Base-by-base conservation (phyloP, 2,888 invertebrate genomes). In the Rhodophaea formosa region DNA sequence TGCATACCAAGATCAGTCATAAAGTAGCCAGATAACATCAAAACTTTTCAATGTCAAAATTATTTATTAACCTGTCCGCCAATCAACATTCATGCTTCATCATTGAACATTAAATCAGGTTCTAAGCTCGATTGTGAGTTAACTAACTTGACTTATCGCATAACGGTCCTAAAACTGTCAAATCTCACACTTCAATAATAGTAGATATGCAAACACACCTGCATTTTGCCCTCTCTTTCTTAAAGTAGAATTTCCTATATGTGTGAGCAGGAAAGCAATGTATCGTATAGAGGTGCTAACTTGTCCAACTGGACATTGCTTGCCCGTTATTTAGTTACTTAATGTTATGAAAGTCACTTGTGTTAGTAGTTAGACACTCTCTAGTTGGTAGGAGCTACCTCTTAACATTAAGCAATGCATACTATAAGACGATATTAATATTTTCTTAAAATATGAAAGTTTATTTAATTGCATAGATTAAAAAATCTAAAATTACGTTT, bases 101-200 rank as follows among this genome's bases (percentile, higher is more conserved):
- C 35, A 35, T 39, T 39, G 39, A 39, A 39, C 12, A n/a, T 39
- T n/a, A 2, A 39, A 39, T 39, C 39, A 39, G 10, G 12, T 16
- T 23, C 17, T 46, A 23, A 46, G 23, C 46, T 10, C 23, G 7
- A n/a, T 39, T 39, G 39, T 39, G 12, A 23, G 46, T 12, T 46
- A 46, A 53, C 39, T 16, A 39, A 42, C 45, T 45, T 55, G 29
- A 45, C 53, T 32, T 55, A 46, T 23, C 42, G 23, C 49, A 42
- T 57, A 46, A 46, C 62, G 65, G 60, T 77, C 75, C 72, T 75
- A 70, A 69, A 71, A 72, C 75, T 72, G 84, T 81, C 79, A 78
- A 77, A 84, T 75, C 75, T 84, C 76, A 68, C 85, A 86, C 85
- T 74, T 76, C 72, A 70, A 74, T 79, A 73, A 80, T 79, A 71